Conservation (phyloP, 2,888 invertebrate genomes). For the Leuctra nigra region DNA sequence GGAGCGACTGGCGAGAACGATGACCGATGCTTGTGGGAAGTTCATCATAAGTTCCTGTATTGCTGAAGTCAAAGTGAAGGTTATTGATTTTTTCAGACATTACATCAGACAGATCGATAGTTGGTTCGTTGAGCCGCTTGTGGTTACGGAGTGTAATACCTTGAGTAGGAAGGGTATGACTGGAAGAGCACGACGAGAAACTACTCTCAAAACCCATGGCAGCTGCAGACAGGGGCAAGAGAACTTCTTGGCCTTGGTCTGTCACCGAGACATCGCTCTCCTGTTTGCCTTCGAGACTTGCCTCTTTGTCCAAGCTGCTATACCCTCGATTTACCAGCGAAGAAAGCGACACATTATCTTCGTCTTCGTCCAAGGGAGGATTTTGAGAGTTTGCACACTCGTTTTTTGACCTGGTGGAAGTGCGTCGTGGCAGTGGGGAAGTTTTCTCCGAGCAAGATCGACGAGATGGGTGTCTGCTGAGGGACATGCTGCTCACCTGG, state of each 20-base stretch:
- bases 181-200: neutral
- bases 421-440: neutral
- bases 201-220: constrained; percentile 10
- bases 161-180: constrained; percentile 10
- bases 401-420: constrained; percentile 14
- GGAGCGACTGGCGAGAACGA: neutral
- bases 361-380: constrained; percentile 21
- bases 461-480: neutral
- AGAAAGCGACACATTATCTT: constrained; percentile 27
- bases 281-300: too few relatives aligned
- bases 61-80: constrained; percentile 14
- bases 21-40: neutral
- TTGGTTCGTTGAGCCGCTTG: constrained; percentile 43
- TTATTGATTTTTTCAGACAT: constrained; percentile 30
- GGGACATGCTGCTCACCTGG: neutral
- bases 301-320: neutral
- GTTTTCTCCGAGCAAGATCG: neutral
- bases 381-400: constrained; percentile 13
- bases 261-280: too few relatives aligned
- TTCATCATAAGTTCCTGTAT: neutral
- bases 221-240: neutral
- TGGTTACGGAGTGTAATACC: constrained; percentile 58
- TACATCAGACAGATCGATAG: constrained; percentile 20
- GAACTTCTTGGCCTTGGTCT: neutral
- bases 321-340: neutral